phyloP scores from a whole-genome alignment of 2,113 vertebrate species.

The Sylvia atricapilla region DNA sequence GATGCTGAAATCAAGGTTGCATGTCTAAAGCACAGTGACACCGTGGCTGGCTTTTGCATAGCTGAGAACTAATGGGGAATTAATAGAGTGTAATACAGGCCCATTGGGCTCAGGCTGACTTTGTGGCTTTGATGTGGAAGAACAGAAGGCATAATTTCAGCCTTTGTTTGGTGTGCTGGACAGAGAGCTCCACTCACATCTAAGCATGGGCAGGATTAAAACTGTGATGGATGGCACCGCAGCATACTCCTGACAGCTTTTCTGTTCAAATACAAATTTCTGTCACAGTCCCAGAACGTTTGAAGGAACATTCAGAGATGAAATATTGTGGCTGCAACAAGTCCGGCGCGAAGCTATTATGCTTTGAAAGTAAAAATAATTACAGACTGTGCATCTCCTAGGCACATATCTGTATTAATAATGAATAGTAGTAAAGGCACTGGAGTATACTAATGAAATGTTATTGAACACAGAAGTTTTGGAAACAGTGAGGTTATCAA shows the following conservation, averaged over 20 bases:
- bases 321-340: constrained; percentile 76
- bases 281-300: constrained; percentile 72
- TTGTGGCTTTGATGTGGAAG: constrained; percentile 67
- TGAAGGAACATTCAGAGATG: constrained; percentile 73
- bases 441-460: constrained; percentile 71
- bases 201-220: constrained; percentile 75
- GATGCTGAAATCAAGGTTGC: constrained; percentile 69
- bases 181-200: constrained; percentile 69
- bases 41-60: constrained; percentile 61
- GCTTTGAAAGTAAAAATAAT: constrained; percentile 78
- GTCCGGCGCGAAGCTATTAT: constrained; percentile 71
- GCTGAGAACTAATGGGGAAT: constrained; percentile 75
- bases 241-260: constrained; percentile 75
- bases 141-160: constrained; percentile 77
- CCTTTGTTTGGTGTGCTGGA: constrained; percentile 77
- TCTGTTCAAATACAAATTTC: constrained; percentile 84
- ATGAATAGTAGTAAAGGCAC: constrained; percentile 71
- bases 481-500: constrained; percentile 48
- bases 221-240: constrained; percentile 76
- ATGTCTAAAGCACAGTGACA: constrained; percentile 70
- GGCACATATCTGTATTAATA: constrained; percentile 75
- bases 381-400: constrained; percentile 70
- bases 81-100: constrained; percentile 77
- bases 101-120: constrained; percentile 64
- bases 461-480: constrained; percentile 68